Evolutionary conservation across 2,888 invertebrate species (phyloP).

Genomic region (Apodemia mormo): DNA sequence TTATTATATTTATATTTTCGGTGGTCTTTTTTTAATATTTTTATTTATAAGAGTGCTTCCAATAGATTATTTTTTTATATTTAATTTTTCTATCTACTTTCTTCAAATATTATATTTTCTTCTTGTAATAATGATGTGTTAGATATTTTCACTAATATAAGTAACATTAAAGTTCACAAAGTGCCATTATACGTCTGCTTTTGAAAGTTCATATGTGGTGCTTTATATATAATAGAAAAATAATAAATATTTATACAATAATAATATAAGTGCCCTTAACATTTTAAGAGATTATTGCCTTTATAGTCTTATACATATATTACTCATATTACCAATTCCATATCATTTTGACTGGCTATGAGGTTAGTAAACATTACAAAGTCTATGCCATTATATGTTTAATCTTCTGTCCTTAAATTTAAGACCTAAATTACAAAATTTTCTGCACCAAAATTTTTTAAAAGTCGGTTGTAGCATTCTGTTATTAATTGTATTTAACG

Average conservation of each 20-base stretch:
- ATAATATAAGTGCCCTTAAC: slow-evolving; percentile 62
- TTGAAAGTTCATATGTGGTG: slow-evolving; percentile 48
- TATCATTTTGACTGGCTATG: not conserved
- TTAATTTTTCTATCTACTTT: slow-evolving; percentile 2
- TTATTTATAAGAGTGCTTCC: slow-evolving; percentile 50
- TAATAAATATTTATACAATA: slow-evolving; percentile 43
- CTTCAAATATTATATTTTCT: not conserved
- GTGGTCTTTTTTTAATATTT: slow-evolving; percentile 13
- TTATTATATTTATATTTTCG: slow-evolving; percentile 15
- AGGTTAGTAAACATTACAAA: no score
- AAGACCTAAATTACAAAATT: not conserved
- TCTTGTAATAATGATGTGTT: slow-evolving; percentile 8
- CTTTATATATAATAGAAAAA: slow-evolving; percentile 41
- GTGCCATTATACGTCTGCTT: slow-evolving; percentile 42
- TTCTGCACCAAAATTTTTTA: not conserved
- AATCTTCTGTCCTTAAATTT: not conserved
- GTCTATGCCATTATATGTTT: no score
- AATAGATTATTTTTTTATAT: slow-evolving; percentile 35
- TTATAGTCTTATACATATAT: slow-evolving; percentile 46
- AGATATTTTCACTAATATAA: slow-evolving; percentile 17
- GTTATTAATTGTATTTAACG: no score
- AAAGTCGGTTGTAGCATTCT: no score
- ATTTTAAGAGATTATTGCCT: slow-evolving; percentile 44
- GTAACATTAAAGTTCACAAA: slow-evolving; percentile 33
- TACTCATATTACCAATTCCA: slow-evolving; percentile 1